A percentile compares a stretch with the other conserved stretches of the same genome.
Conservation (phyloP, 2,797 vertebrate species). For the Ptychobarbus kaznakovi region DNA sequence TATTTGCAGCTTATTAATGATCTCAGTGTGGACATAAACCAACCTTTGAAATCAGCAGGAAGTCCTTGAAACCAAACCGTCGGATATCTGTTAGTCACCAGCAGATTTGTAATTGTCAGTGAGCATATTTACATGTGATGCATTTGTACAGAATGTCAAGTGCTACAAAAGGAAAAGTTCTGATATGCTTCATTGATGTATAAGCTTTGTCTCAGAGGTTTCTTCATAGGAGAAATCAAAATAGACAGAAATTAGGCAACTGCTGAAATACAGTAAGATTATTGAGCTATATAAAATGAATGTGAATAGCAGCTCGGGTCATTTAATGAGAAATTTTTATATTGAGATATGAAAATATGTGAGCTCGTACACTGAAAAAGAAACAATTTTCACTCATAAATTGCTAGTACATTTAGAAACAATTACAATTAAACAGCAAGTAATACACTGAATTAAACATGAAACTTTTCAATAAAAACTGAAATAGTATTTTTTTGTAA, state of each 20-base stretch:
- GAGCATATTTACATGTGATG: conserved; percentile 43
- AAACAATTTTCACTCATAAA: neutral
- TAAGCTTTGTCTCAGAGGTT: neutral
- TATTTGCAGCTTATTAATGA: conserved; percentile 57
- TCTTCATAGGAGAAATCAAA: neutral
- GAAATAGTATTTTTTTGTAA: too few relatives aligned
- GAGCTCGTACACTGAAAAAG: too few relatives aligned
- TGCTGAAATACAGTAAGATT: neutral
- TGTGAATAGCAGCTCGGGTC: neutral
- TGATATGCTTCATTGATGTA: neutral
- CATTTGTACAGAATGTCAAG: conserved; percentile 44
- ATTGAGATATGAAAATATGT: neutral
- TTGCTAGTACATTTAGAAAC: neutral
- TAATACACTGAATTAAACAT: neutral
- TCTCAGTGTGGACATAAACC: conserved; percentile 34
- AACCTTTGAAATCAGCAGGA: conserved; percentile 38
- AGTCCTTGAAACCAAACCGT: conserved; percentile 57
- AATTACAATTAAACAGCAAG: neutral
- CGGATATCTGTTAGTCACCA: conserved; percentile 43
- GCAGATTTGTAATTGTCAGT: conserved; percentile 59
- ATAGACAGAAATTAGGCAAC: neutral
- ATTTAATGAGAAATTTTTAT: neutral
- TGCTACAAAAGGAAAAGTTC: conserved; percentile 9
- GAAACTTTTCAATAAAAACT: too few relatives aligned
- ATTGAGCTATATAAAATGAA: neutral